Evolutionary conservation across 2,797 vertebrate genomes (phyloP), one percentile per base, ranked within the genome.

Genomic region (Eupleurogrammus muticus): DNA sequence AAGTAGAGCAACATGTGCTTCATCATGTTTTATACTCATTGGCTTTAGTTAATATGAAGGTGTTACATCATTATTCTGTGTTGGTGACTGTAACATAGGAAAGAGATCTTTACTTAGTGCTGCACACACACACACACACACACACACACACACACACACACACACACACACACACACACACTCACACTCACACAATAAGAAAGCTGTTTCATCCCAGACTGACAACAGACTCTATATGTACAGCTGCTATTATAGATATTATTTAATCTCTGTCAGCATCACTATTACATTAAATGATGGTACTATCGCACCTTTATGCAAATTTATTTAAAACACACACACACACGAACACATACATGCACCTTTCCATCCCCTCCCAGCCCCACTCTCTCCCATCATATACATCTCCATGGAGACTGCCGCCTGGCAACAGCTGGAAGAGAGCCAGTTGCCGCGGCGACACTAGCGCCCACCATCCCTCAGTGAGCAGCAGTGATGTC

Each of bases 371-470:
- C 64, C 51, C 57, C 72, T 66, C 74, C 74, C 73, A 66, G 73
- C 74, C 70, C 70, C 53, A 70, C 64, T 53, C 40, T 13, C 59
- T 68, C 73, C 70, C 61, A 71, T 59, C 63, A 82, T 85, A 84
- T 87, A 82, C 88, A 93, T 93, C 89, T 90, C 92, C 94, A 95
- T 95, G 93, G 93, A 92, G 92, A 94, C 92, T 66, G 92, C 91
- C 90, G 92, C 93, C 89, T 94, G 91, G 91, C 92, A 93, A 93
- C 92, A 90, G 90, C 91, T 92, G 91, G 89, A 93, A 80, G 83
- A 90, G 80, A 92, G 83, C 77, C 75, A 81, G 91, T 93, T 93
- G 90, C 92, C 71, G 78, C 76, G 87, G 90, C 60, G 84, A 93
- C 87, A 87, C 81, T 58, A 83, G 87, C 56, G 58, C 72, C 89